These are phyloP conservation scores for Nomada goodeniana DNA, from an alignment of 2,888 invertebrate species.

Conservation along the genomic window DNA sequence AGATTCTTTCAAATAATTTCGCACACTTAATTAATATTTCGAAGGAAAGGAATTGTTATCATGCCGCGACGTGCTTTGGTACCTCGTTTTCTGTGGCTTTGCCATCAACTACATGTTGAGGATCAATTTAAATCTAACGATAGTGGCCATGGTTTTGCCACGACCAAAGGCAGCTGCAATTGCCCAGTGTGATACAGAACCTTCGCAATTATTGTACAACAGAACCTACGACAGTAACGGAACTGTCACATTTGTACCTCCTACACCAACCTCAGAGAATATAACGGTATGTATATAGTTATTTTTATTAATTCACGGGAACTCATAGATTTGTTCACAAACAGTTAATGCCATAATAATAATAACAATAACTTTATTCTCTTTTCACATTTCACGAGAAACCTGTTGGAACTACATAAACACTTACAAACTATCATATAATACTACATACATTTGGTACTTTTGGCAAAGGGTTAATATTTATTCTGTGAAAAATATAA, in stretches of 20 bases:
- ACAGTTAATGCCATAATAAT: too few species aligned
- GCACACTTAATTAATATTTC: conserved; percentile 34
- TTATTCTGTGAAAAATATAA: too few species aligned
- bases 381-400: too few species aligned
- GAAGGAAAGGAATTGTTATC: conserved; percentile 76
- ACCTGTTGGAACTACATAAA: too few species aligned
- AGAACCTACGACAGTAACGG: conserved; percentile 7
- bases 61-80: conserved; percentile 86
- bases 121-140: conserved; percentile 88
- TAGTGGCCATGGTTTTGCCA: conserved; percentile 87
- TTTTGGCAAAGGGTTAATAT: too few species aligned
- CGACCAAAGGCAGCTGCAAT: conserved; percentile 69
- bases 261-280: not conserved
- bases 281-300: conserved; percentile 45
- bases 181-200: conserved; percentile 70
- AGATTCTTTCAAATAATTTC: conserved; percentile 37
- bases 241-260: not conserved
- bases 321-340: not conserved
- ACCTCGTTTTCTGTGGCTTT: conserved; percentile 88
- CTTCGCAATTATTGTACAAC: conserved; percentile 21
- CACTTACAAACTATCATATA: too few species aligned
- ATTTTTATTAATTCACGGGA: not conserved
- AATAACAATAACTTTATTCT: too few species aligned
- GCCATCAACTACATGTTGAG: conserved; percentile 89
- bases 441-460: too few species aligned